Conservation (phyloP, 2,113 vertebrate genomes). For the Marmota flaviventris region DNA sequence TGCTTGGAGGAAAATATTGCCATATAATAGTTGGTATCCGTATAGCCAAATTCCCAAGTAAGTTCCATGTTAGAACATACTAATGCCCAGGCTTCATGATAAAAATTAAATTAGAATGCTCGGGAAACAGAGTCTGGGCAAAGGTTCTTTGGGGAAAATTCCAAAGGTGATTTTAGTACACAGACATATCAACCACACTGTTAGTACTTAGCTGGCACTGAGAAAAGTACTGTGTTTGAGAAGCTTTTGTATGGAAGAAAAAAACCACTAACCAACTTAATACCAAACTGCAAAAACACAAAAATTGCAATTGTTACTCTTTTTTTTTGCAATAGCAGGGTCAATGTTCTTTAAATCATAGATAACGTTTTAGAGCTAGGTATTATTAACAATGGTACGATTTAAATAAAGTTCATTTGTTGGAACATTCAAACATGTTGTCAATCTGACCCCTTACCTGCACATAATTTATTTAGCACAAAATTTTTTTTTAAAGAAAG, state of each 20-base stretch:
- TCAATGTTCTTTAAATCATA: constrained; percentile 34
- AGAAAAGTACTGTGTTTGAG: background rate
- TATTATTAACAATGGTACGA: background rate
- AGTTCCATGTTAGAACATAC: background rate
- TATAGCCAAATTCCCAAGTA: background rate
- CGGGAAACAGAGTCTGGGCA: background rate
- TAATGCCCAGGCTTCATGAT: accelerated
- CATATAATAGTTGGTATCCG: no score
- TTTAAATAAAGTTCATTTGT: constrained; percentile 59
- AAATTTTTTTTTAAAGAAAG: background rate
- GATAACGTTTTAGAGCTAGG: background rate
- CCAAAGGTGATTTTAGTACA: background rate
- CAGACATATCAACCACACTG: background rate
- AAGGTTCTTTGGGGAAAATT: background rate
- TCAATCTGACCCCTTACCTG: constrained; percentile 20
- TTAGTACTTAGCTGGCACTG: background rate
- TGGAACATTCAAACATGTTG: background rate
- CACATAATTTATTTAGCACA: background rate
- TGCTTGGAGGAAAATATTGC: background rate
- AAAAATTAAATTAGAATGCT: background rate
- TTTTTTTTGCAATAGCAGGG: background rate
- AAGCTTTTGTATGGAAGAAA: background rate
- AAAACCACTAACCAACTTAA: background rate
- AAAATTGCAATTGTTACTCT: background rate
- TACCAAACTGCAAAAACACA: background rate